Base-by-base conservation (phyloP, 2,888 invertebrate species). In the Candidula unifasciata region DNA sequence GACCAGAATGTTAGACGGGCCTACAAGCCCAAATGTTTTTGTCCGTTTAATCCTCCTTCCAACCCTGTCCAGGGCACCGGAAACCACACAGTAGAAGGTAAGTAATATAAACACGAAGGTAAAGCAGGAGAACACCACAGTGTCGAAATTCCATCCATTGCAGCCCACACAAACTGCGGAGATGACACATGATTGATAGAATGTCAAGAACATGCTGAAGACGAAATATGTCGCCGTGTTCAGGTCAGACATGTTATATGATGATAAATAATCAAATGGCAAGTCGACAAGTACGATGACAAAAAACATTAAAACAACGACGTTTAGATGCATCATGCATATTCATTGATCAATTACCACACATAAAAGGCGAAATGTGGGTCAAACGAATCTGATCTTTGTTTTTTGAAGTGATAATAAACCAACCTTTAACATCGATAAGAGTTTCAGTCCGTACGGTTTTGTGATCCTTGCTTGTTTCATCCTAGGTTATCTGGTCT, bases 241-340 rank as follows among this genome's bases (percentile, higher is more conserved):
- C 44, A 74, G 64, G 78, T 35, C 64, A 64, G 10, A 21, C 79
- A n/a, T 79, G 79, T 44, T 79, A 16, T 44, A 37, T 44, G 5
- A 68, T 68, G 66, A 66, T 79, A 79, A 79, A 79, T 79, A 79
- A 37, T 27, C 5, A 8, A 27, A 13, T 79, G 79, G 18, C 79
- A 79, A 64, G 10, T 21, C 13, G 2, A 27, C 10, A 2, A 16
- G 16, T 27, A 52, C 16, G 24, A 64, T n/a, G 10, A 64, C 66
- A 68, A 79, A 68, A 44, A 79, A 79, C 64, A 64, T 64, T 5
- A 44, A 79, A 78, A 64, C 21, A 6, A 1, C 21, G 8, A 1
- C 33, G n/a, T 52, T 18, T 16, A 24, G n/a, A 79, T 79, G 79
- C 79, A 64, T 79, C 68, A 79, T 68, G 79, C 79, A 79, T 79